Evolutionary conservation across 2,888 invertebrate species (phyloP).

Genomic region (Drosophila buzzatii): DNA sequence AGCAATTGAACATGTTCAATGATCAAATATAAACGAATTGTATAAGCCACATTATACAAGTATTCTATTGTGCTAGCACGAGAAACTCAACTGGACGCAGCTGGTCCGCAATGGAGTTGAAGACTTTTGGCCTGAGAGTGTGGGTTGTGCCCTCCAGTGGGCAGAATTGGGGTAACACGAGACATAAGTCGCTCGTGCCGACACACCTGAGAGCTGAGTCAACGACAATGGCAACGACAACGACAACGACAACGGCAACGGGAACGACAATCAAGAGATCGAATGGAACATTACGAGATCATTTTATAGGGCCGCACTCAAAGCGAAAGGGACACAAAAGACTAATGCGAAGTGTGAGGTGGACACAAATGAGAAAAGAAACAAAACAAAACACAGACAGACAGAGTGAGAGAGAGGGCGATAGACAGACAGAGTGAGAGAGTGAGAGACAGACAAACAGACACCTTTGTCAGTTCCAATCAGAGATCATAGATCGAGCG

Average conservation of each 20-base stretch:
- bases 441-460: conserved; percentile 9
- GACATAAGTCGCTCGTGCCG: conserved; percentile 69
- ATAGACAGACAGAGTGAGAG: background rate
- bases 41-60: conserved; percentile 15
- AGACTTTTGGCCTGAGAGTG: conserved; percentile 32
- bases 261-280: conserved; percentile 47
- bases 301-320: conserved; percentile 65
- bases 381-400: background rate
- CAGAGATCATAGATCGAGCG: conserved; percentile 54
- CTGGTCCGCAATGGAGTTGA: conserved; percentile 29
- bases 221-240: conserved; percentile 41
- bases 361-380: conserved; percentile 14
- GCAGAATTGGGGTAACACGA: conserved; percentile 22
- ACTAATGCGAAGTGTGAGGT: conserved; percentile 11
- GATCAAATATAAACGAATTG: conserved; percentile 1
- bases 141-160: conserved; percentile 22
- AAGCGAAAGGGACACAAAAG: conserved; percentile 57
- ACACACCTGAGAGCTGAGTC: conserved; percentile 68
- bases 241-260: conserved; percentile 29
- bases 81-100: conserved; percentile 33
- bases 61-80: conserved; percentile 40
- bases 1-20: background rate
- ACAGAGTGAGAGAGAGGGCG: background rate
- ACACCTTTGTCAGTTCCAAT: conserved; percentile 59
- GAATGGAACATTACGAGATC: conserved; percentile 68